These are phyloP conservation scores for Lasiurus cinereus DNA, from an alignment of 2,113 vertebrate genomes.

Conservation along the genomic window DNA sequence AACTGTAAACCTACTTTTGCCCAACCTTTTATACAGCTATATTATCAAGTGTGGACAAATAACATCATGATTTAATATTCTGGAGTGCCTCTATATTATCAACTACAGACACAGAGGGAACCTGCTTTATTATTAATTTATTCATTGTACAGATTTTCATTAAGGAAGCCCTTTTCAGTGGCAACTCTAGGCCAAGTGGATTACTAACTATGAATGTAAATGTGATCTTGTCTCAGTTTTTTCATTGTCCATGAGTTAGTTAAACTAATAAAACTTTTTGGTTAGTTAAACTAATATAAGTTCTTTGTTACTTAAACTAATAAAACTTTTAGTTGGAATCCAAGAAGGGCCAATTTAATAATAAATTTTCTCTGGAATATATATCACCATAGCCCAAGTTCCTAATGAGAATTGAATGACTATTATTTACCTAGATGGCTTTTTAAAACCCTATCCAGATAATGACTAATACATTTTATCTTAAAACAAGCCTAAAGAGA, in stretches of 20 bases:
- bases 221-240: not conserved
- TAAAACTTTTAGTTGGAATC: not conserved
- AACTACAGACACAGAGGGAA: not conserved
- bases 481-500: not conserved
- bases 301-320: conserved; percentile 32
- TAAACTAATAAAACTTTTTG: conserved; percentile 16
- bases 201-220: not conserved
- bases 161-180: not conserved
- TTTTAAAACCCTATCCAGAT: conserved; percentile 6
- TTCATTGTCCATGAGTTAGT: not conserved
- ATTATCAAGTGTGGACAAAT: not conserved
- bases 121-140: not conserved
- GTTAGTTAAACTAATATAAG: conserved; percentile 9
- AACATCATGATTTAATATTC: not conserved
- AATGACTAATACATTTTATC: conserved; percentile 29
- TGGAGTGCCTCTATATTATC: not conserved
- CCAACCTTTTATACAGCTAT: not conserved
- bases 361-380: not conserved
- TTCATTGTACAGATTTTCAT: not conserved
- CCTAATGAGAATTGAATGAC: not conserved
- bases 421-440: not conserved
- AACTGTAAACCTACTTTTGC: not conserved
- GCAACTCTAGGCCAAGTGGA: not conserved
- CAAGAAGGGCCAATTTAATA: not conserved
- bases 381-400: not conserved